These are phyloP conservation scores for Danaus plexippus DNA, from an alignment of 1,140 invertebrate species.

Conservation along the genomic window DNA sequence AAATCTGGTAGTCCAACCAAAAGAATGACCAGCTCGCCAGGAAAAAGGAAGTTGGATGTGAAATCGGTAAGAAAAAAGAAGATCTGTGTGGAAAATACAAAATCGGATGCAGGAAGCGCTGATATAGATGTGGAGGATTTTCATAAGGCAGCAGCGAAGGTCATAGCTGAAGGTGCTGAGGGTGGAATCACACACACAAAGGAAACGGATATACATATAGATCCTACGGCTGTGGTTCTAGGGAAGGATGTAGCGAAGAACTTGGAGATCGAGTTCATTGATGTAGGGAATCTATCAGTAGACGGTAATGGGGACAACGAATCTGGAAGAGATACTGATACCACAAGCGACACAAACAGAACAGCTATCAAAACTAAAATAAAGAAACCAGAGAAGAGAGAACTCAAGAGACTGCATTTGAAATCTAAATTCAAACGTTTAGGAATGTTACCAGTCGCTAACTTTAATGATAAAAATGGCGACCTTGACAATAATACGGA, in stretches of 20 bases:
- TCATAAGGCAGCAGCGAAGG: conserved; percentile 2
- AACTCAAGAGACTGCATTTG: conserved; percentile 26
- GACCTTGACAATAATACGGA: background rate
- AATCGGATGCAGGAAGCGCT: background rate
- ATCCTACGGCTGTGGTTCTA: no score
- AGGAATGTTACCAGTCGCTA: conserved; percentile 35
- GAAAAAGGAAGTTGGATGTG: conserved; percentile 11
- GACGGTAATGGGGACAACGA: no score
- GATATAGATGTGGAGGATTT: conserved; percentile 12
- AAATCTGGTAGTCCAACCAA: conserved; percentile 18
- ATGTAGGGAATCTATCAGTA: no score
- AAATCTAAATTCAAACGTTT: conserved; percentile 36
- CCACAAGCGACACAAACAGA: background rate
- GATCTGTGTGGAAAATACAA: background rate
- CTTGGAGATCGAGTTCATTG: no score
- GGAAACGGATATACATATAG: no score
- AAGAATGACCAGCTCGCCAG: conserved; percentile 7
- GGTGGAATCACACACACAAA: no score
- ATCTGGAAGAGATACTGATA: background rate
- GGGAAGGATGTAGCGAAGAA: no score
- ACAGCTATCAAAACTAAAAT: conserved; percentile 3
- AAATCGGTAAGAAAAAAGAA: conserved; percentile 25
- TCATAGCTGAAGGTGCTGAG: no score
- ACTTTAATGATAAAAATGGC: conserved; percentile 22
- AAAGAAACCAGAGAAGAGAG: conserved; percentile 15